Evolutionary conservation across 2,113 vertebrate species (phyloP).

Genomic region (Condylura cristata): DNA sequence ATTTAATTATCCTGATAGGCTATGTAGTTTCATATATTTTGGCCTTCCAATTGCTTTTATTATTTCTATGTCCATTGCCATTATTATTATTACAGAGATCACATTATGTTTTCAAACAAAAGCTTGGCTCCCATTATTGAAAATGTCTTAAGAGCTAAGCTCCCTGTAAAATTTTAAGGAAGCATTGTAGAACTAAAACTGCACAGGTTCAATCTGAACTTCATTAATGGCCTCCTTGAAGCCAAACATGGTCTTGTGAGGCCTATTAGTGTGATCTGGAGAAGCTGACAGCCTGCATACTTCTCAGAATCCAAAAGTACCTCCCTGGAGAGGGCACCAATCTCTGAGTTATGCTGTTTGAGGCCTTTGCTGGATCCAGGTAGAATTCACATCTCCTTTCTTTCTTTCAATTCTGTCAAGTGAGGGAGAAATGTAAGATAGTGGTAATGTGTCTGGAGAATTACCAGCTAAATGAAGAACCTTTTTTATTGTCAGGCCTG

Average conservation of each 20-base stretch:
- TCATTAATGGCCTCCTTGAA: constrained; percentile 72
- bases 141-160: constrained; percentile 66
- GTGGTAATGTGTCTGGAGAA: neutral
- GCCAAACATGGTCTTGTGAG: constrained; percentile 73
- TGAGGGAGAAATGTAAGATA: constrained; percentile 37
- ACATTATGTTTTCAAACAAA: constrained; percentile 62
- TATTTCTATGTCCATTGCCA: neutral
- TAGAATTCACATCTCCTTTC: constrained; percentile 68
- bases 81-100: neutral
- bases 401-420: constrained; percentile 53
- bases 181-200: constrained; percentile 63
- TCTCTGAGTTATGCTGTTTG: constrained; percentile 63
- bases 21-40: neutral
- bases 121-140: constrained; percentile 52
- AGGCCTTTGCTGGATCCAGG: constrained; percentile 63
- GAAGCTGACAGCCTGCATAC: constrained; percentile 70
- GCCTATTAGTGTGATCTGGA: constrained; percentile 73
- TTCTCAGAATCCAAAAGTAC: constrained; percentile 71
- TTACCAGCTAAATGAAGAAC: neutral
- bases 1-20: neutral
- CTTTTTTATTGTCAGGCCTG: neutral
- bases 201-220: constrained; percentile 71
- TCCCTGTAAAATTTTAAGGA: constrained; percentile 60
- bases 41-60: neutral
- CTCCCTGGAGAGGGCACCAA: constrained; percentile 62